phyloP scores from a whole-genome alignment of 1,140 invertebrate species.

The Neodiprion pinetum region DNA sequence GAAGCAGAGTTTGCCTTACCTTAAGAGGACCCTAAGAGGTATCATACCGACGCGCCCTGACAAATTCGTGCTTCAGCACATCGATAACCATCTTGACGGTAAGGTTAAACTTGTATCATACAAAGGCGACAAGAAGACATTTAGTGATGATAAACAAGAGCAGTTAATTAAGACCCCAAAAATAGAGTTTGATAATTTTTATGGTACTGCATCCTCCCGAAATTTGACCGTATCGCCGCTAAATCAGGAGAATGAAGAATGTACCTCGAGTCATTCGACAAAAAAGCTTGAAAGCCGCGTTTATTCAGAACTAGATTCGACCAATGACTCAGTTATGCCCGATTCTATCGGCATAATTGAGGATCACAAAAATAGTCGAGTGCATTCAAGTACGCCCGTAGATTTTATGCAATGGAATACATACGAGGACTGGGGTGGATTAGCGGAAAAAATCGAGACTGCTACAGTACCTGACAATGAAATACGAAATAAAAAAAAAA shows the following conservation, averaged over 20 bases:
- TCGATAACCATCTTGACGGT: slow-evolving; percentile 16
- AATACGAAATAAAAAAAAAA: neutral
- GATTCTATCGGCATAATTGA: neutral
- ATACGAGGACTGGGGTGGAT: neutral
- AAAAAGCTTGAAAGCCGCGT: no score
- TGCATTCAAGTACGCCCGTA: neutral
- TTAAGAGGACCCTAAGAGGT: slow-evolving; percentile 18
- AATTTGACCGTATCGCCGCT: no score
- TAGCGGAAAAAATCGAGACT: neutral
- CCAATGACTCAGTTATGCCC: slow-evolving; percentile 3
- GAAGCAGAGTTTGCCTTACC: slow-evolving; percentile 22
- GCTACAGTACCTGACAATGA: neutral
- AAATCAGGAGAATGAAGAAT: no score
- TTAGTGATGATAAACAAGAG: no score
- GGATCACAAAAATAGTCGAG: slow-evolving; percentile 3
- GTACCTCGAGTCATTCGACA: no score
- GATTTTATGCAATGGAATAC: slow-evolving; percentile 4
- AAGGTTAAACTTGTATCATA: neutral
- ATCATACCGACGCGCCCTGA: slow-evolving; percentile 24
- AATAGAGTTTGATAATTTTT: neutral
- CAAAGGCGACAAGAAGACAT: neutral
- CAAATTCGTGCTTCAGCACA: slow-evolving; percentile 2
- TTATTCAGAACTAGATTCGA: no score
- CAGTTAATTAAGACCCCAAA: no score
- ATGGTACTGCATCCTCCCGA: no score